Conservation (phyloP, 2,113 vertebrate genomes). For the Piprites chloris region DNA sequence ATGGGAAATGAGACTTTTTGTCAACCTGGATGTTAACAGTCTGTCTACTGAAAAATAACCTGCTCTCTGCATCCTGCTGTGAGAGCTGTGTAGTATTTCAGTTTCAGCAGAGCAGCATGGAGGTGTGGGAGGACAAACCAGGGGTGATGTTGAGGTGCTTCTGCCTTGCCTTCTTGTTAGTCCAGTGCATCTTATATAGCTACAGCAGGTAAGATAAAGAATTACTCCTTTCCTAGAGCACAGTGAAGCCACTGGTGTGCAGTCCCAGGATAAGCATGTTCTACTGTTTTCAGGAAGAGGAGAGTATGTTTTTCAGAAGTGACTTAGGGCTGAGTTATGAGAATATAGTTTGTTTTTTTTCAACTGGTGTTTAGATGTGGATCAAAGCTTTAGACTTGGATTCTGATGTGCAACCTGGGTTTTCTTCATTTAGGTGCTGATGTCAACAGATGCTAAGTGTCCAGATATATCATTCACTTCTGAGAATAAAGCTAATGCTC, state of each 20-base stretch:
- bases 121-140: not conserved
- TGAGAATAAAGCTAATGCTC: not conserved
- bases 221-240: not conserved
- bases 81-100: not conserved
- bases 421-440: not conserved
- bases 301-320: not conserved
- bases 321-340: not conserved
- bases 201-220: not conserved
- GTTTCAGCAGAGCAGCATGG: not conserved
- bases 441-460: not conserved
- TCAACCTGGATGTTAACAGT: not conserved
- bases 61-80: not conserved
- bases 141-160: not conserved
- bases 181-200: not conserved
- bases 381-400: not conserved
- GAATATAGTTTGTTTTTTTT: not conserved
- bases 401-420: not conserved
- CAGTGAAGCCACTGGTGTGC: not conserved
- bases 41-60: not conserved
- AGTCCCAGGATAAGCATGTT: rapidly evolving
- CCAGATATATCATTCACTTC: not conserved
- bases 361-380: not conserved
- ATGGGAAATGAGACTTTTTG: not conserved
- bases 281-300: not conserved
- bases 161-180: not conserved